Percentiles rank a stretch among this genome's conserved stretches.
Conservation (phyloP, 2,113 vertebrate genomes). For the Stigmatopora nigra region DNA sequence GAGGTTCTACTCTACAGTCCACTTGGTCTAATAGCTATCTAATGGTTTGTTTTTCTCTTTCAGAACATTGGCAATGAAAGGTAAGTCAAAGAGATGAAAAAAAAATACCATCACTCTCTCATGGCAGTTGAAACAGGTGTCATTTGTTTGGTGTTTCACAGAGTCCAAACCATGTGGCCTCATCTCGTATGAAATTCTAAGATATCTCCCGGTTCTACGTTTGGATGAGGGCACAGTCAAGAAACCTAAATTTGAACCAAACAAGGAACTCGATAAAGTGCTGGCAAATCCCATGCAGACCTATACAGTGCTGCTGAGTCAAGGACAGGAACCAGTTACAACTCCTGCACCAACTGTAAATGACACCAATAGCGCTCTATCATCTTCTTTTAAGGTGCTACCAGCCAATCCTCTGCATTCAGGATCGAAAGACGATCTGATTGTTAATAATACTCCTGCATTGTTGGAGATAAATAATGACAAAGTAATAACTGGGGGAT, state of each 20-base stretch:
- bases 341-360: conserved; percentile 30
- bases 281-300: conserved; percentile 69
- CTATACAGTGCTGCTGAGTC: conserved; percentile 57
- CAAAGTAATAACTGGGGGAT: conserved; percentile 7
- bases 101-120: background rate
- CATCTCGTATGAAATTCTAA: conserved; percentile 64
- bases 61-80: conserved; percentile 50
- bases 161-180: conserved; percentile 24
- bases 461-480: background rate
- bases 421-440: conserved; percentile 24
- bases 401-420: conserved; percentile 12
- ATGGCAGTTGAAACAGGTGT: background rate
- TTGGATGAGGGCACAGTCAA: conserved; percentile 74
- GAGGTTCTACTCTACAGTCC: background rate
- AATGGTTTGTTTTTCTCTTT: conserved; percentile 33
- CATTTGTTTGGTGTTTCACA: conserved; percentile 32
- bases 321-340: conserved; percentile 41
- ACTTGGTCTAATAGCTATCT: background rate
- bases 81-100: conserved; percentile 47
- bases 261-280: conserved; percentile 33
- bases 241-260: conserved; percentile 40
- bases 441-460: background rate
- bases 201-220: conserved; percentile 73
- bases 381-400: conserved; percentile 59
- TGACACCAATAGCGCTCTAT: conserved; percentile 58